phyloP scores from a whole-genome alignment of 2,113 vertebrate species.

The pig (Sus scrofa) region DNA sequence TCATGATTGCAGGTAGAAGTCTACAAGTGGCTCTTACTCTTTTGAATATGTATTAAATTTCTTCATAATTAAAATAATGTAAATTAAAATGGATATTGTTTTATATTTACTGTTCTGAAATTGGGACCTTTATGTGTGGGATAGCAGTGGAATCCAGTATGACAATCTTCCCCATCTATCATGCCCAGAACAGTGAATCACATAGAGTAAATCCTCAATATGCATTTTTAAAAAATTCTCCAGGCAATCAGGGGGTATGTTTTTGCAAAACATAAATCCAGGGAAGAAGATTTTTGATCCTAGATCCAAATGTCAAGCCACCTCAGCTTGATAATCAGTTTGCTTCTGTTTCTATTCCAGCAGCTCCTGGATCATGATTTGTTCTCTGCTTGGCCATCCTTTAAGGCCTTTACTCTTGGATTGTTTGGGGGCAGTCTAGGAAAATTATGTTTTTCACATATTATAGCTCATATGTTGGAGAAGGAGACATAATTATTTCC shows the following conservation, averaged over 20 bases:
- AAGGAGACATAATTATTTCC: constrained; percentile 54
- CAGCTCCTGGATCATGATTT: neutral
- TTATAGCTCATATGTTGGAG: constrained; percentile 34
- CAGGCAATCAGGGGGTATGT: neutral
- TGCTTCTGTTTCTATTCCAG: constrained; percentile 13
- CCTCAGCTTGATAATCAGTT: neutral
- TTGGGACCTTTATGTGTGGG: neutral
- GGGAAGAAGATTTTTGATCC: constrained; percentile 7
- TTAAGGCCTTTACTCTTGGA: constrained; percentile 37
- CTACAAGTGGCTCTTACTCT: neutral
- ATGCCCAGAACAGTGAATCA: neutral
- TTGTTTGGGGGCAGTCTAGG: neutral
- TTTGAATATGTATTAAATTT: neutral
- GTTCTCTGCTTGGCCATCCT: constrained; percentile 20
- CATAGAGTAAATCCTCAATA: neutral
- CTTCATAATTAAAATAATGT: neutral
- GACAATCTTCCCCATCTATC: neutral
- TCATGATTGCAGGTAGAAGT: neutral
- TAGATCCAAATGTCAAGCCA: neutral
- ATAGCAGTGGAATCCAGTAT: neutral
- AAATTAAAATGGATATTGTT: neutral
- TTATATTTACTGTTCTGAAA: neutral
- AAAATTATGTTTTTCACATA: constrained; percentile 38
- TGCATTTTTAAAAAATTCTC: neutral
- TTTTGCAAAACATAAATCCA: neutral